phyloP scores from a whole-genome alignment of 2,888 invertebrate genomes.

The Euclidia mi region DNA sequence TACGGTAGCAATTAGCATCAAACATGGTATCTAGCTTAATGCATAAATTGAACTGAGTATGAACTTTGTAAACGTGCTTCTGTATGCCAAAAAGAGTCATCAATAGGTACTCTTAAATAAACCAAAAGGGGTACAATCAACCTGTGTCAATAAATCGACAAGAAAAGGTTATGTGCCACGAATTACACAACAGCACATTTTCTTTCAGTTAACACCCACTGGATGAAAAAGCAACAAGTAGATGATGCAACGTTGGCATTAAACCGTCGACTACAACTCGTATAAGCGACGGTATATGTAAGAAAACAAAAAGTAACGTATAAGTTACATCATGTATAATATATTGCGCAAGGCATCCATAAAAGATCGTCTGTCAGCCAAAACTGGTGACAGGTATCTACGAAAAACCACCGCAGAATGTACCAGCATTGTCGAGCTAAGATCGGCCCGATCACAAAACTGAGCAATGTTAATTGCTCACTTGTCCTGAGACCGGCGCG shows the following conservation, averaged over 20 bases:
- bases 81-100: no score
- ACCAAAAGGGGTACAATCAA: no score
- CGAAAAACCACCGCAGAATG: slow-evolving; percentile 35
- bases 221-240: slow-evolving; percentile 28
- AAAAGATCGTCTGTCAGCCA: slow-evolving; percentile 38
- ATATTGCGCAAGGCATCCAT: slow-evolving; percentile 43
- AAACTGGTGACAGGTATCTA: slow-evolving; percentile 38
- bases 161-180: neutral
- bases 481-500: slow-evolving; percentile 69
- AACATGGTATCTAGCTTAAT: no score
- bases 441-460: slow-evolving; percentile 53
- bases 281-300: slow-evolving; percentile 13
- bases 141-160: no score
- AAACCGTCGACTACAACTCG: slow-evolving; percentile 36
- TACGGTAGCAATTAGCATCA: no score
- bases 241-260: slow-evolving; percentile 39
- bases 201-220: neutral
- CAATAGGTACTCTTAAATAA: no score
- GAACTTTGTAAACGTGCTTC: no score
- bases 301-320: slow-evolving; percentile 38
- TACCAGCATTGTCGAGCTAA: slow-evolving; percentile 10
- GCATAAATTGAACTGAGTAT: no score
- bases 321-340: slow-evolving; percentile 41
- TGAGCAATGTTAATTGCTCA: slow-evolving; percentile 78
- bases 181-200: slow-evolving; percentile 1